Evolutionary conservation across 2,888 invertebrate species (phyloP).

Genomic region (Andrena bucephala): DNA sequence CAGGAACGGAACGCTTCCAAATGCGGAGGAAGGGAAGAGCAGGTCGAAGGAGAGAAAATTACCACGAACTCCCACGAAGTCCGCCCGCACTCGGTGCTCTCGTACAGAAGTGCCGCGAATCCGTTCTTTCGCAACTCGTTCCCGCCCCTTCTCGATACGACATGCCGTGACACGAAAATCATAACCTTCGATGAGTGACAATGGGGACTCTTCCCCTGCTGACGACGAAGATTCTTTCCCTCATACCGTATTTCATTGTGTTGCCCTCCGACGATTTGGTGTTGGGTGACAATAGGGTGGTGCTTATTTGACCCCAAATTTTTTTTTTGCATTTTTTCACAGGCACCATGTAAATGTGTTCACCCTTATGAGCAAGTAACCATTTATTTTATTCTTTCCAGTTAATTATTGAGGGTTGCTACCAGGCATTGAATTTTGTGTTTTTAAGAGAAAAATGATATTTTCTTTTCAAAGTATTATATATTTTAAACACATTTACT

Average conservation of each 20-base stretch:
- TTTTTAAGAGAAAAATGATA: too few species aligned
- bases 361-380: too few species aligned
- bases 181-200: constrained; percentile 9
- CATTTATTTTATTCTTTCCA: too few species aligned
- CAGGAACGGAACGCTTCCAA: constrained; percentile 66
- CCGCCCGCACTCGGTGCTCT: constrained; percentile 62
- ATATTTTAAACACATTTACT: too few species aligned
- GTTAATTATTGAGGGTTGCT: too few species aligned
- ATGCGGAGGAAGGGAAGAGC: constrained; percentile 60
- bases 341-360: too few species aligned
- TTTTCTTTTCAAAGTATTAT: too few species aligned
- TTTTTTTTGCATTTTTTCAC: too few species aligned
- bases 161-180: constrained; percentile 9
- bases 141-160: constrained; percentile 17
- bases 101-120: constrained; percentile 54
- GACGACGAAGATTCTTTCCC: not conserved
- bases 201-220: not conserved
- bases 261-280: too few species aligned
- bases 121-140: constrained; percentile 58
- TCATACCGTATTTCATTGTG: not conserved
- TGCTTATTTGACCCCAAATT: too few species aligned
- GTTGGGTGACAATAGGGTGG: too few species aligned
- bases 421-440: too few species aligned
- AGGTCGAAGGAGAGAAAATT: constrained; percentile 53
- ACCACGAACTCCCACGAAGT: constrained; percentile 68